These are phyloP conservation scores for Neogale vison DNA, from an alignment of 2,113 vertebrate species.

Conservation along the genomic window DNA sequence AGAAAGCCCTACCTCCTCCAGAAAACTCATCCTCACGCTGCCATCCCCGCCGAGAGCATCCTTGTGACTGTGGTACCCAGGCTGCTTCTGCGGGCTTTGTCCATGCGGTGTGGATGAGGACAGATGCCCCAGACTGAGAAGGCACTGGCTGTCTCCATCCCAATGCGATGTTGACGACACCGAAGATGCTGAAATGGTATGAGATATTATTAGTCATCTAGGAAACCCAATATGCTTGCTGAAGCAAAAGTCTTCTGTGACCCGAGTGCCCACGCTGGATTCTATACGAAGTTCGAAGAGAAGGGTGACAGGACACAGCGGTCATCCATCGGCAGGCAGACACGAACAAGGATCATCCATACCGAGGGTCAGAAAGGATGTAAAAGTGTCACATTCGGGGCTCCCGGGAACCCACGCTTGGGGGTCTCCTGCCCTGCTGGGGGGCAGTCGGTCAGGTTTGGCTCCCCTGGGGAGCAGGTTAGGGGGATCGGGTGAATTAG, in stretches of 20 bases:
- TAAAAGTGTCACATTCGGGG: neutral
- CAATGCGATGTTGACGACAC: rapidly evolving
- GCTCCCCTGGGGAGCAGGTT: neutral
- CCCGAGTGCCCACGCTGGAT: rapidly evolving
- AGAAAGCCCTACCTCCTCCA: too few species aligned
- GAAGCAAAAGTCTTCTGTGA: neutral
- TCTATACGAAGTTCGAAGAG: neutral
- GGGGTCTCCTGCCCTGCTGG: rapidly evolving
- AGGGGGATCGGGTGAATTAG: neutral
- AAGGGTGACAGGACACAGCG: neutral
- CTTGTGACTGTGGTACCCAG: rapidly evolving
- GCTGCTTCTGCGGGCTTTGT: rapidly evolving
- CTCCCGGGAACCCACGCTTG: neutral
- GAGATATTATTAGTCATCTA: neutral
- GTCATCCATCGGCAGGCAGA: too few species aligned
- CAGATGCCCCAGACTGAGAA: too few species aligned
- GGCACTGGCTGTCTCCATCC: rapidly evolving
- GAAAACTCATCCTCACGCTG: rapidly evolving
- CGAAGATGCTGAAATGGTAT: neutral
- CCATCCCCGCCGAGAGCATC: rapidly evolving
- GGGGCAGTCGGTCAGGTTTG: too few species aligned
- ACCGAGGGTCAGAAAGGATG: rapidly evolving
- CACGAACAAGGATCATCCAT: too few species aligned
- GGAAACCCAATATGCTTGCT: neutral
- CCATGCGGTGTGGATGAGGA: rapidly evolving